phyloP scores from a whole-genome alignment of 2,113 vertebrate genomes.

The Tragelaphus scriptus region DNA sequence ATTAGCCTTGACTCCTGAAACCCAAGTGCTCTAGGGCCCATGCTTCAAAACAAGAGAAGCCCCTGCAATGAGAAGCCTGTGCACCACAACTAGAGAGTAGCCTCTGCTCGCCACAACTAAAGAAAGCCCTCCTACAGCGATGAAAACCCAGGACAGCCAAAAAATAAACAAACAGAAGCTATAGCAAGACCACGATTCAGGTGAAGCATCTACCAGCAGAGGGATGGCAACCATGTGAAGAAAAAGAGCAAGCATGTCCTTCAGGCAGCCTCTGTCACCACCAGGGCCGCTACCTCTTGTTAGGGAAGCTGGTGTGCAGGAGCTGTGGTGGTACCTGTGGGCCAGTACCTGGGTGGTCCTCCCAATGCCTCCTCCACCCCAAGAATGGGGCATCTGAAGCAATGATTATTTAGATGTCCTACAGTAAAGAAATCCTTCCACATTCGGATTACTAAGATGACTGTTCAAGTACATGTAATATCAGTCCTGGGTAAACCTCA shows the following conservation, averaged over 20 bases:
- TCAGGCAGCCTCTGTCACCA: too few relatives aligned
- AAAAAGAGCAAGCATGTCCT: not conserved
- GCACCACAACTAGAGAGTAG: not conserved
- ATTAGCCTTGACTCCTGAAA: not conserved
- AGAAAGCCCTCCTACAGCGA: not conserved
- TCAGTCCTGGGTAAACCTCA: not conserved
- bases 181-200: not conserved
- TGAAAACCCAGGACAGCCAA: not conserved
- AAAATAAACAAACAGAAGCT: not conserved
- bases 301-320: not conserved
- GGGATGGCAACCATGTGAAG: accelerated
- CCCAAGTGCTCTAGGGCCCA: not conserved
- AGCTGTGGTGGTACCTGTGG: not conserved
- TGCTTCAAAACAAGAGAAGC: not conserved
- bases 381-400: not conserved
- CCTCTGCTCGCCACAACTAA: not conserved
- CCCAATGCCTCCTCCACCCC: not conserved
- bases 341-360: not conserved
- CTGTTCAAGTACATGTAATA: not conserved
- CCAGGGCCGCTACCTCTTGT: accelerated
- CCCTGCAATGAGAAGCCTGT: not conserved
- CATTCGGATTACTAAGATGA: not conserved
- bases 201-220: not conserved
- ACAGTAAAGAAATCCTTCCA: not conserved
- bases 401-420: not conserved